phyloP scores from a whole-genome alignment of 2,113 vertebrate species.

The Formicarius rufipectus region DNA sequence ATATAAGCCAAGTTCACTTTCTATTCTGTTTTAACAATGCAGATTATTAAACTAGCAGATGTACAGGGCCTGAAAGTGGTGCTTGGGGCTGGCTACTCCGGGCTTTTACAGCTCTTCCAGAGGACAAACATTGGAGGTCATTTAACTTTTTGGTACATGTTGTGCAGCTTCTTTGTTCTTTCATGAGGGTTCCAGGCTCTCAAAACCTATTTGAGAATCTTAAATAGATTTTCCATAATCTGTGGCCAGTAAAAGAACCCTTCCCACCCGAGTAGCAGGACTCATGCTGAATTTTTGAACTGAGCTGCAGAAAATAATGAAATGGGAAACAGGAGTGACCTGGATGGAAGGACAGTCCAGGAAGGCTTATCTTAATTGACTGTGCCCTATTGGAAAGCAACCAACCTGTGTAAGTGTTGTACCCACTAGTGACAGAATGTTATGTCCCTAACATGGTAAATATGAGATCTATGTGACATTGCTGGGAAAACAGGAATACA shows the following conservation, averaged over 20 bases:
- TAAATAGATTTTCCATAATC: neutral
- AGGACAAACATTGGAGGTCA: neutral
- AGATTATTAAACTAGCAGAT: neutral
- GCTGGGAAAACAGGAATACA: neutral
- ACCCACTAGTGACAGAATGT: neutral
- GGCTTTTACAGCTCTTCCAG: neutral
- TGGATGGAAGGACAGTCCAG: neutral
- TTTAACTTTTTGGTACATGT: neutral
- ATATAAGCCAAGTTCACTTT: neutral
- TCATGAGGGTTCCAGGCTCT: neutral
- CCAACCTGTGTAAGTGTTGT: neutral
- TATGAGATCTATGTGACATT: fast-evolving
- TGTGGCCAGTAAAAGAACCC: neutral
- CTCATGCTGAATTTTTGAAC: neutral
- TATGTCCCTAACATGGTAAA: neutral
- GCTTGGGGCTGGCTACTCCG: neutral
- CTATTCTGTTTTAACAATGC: neutral
- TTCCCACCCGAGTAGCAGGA: neutral
- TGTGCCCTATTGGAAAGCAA: neutral
- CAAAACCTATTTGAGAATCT: neutral
- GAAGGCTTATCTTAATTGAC: neutral
- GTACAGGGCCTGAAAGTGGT: neutral
- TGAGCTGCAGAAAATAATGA: neutral
- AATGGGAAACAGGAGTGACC: neutral
- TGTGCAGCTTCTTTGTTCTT: neutral